Evolutionary conservation across 2,113 vertebrate genomes (phyloP).

Genomic region (Setophaga kirtlandii): DNA sequence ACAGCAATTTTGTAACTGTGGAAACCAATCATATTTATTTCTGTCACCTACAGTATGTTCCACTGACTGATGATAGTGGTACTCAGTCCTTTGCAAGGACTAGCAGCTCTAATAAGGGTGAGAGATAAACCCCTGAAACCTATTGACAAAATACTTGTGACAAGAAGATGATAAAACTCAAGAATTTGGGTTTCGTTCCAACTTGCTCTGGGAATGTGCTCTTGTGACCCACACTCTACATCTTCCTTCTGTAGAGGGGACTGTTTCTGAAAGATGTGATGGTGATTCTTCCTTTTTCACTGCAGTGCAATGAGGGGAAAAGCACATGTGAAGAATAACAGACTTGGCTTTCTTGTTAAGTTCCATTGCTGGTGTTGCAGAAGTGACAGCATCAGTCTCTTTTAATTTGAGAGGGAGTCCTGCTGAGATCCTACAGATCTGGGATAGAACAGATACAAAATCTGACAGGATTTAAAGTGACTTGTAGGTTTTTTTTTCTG

Average conservation of each 20-base stretch:
- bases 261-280: neutral
- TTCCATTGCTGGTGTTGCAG: neutral
- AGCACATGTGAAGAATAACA: neutral
- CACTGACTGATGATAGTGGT: neutral
- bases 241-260: neutral
- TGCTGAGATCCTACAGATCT: neutral
- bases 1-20: slow-evolving; percentile 23
- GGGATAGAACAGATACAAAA: neutral
- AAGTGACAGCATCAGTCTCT: neutral
- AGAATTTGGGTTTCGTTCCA: neutral
- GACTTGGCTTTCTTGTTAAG: neutral
- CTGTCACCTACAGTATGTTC: neutral
- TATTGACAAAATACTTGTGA: neutral
- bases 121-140: neutral
- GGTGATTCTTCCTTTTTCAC: neutral
- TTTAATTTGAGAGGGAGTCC: neutral
- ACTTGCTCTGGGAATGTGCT: neutral
- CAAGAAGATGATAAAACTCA: neutral
- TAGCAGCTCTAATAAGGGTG: neutral
- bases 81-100: neutral
- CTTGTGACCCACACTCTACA: neutral
- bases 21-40: slow-evolving; percentile 34
- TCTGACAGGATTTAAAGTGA: neutral
- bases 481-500: neutral
- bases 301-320: neutral